phyloP scores from a whole-genome alignment of 2,113 vertebrate genomes.

The Zosterops lateralis region DNA sequence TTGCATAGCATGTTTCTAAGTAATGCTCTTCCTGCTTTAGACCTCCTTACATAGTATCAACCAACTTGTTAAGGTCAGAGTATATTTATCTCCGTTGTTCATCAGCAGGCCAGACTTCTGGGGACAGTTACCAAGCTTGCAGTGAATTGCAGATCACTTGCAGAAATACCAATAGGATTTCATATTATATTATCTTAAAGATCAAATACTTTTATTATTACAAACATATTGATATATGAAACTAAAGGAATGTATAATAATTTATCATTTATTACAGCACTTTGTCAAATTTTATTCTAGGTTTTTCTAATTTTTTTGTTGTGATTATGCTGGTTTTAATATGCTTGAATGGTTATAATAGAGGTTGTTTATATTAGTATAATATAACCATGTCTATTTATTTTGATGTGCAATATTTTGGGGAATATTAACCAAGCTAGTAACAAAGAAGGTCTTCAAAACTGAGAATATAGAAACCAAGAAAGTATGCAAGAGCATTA shows the following conservation, averaged over 20 bases:
- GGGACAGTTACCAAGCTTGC: background rate
- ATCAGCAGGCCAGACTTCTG: background rate
- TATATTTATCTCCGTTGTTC: background rate
- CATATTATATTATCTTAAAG: background rate
- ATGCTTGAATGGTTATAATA: background rate
- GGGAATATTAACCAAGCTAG: background rate
- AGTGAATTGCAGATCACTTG: background rate
- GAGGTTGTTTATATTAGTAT: background rate
- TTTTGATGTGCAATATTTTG: background rate
- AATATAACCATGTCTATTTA: background rate
- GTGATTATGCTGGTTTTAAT: background rate
- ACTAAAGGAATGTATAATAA: background rate
- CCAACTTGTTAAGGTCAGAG: background rate
- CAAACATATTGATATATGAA: background rate
- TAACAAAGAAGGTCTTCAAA: background rate
- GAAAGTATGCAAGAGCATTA: background rate
- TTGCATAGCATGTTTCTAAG: background rate
- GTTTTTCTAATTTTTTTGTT: fast-evolving
- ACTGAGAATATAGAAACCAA: background rate
- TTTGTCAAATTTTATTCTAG: background rate
- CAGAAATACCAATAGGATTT: background rate
- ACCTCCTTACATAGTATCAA: background rate
- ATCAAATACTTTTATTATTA: background rate
- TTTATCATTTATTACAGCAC: background rate
- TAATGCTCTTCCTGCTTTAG: background rate